Percentiles rank a stretch among this genome's conserved stretches.
Evolutionary conservation across 1,140 invertebrate genomes (phyloP).

Genomic region (Drosophila ercepeae): DNA sequence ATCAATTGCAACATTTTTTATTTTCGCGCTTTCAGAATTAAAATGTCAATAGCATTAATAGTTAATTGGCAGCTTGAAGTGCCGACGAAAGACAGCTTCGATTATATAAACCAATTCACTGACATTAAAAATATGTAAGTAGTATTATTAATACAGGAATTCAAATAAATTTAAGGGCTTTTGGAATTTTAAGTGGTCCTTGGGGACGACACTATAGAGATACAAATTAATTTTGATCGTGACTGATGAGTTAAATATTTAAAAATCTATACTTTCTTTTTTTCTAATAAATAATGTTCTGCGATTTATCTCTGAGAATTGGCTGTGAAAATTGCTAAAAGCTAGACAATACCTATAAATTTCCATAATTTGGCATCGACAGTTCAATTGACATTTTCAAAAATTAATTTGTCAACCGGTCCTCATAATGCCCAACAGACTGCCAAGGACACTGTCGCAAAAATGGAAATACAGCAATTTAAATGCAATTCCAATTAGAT

Average conservation of each 20-base stretch:
- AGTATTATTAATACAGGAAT: neutral
- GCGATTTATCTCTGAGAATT: neutral
- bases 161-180: neutral
- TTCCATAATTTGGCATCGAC: neutral
- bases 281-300: neutral
- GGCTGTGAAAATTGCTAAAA: neutral
- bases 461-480: constrained; percentile 31
- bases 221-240: neutral
- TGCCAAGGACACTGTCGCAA: constrained; percentile 7
- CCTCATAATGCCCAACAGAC: neutral
- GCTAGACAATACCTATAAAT: neutral
- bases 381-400: neutral
- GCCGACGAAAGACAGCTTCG: neutral
- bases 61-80: constrained; percentile 17
- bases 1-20: constrained; percentile 3
- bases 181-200: neutral
- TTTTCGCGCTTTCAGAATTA: neutral
- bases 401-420: neutral
- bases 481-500: constrained; percentile 56
- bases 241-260: neutral
- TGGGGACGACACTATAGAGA: neutral
- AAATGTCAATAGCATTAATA: neutral
- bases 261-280: neutral
- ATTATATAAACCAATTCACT: neutral
- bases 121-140: neutral